A percentile compares a stretch with the other conserved stretches of the same genome.
Conservation (phyloP, 1,140 invertebrate species). For the Orchesella cincta region DNA sequence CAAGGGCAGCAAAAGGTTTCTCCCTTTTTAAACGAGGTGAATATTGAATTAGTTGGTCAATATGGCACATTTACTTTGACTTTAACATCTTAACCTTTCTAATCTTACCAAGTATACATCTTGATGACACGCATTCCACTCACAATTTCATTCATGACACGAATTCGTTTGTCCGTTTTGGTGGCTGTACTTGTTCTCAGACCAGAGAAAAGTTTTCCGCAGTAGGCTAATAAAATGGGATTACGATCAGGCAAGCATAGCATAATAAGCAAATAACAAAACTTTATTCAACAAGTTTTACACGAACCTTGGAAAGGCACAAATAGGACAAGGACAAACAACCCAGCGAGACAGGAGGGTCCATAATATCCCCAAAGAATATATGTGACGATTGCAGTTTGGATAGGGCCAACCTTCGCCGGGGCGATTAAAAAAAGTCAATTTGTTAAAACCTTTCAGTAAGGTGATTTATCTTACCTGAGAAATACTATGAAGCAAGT, state of each 20-base stretch:
- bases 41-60: too few relatives aligned
- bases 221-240: conserved; percentile 54
- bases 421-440: too few relatives aligned
- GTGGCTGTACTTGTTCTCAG: conserved; percentile 54
- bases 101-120: conserved; percentile 57
- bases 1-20: conserved; percentile 55
- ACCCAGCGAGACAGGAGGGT: conserved; percentile 58
- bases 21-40: conserved; percentile 55
- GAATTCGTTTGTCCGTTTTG: conserved; percentile 56
- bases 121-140: conserved; percentile 63
- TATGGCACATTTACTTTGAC: too few relatives aligned
- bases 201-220: conserved; percentile 57
- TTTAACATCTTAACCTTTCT: too few relatives aligned
- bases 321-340: conserved; percentile 59
- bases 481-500: too few relatives aligned
- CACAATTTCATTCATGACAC: conserved; percentile 63
- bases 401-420: conserved; percentile 60
- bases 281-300: too few relatives aligned
- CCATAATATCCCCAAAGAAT: conserved; percentile 60
- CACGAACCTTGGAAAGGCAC: conserved; percentile 60
- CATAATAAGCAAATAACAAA: not conserved
- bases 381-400: conserved; percentile 56
- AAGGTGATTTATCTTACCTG: not conserved
- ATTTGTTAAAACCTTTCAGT: too few relatives aligned
- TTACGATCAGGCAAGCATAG: too few relatives aligned